Evolutionary conservation across 2,797 vertebrate species (phyloP).

Genomic region (Limosa lapponica): DNA sequence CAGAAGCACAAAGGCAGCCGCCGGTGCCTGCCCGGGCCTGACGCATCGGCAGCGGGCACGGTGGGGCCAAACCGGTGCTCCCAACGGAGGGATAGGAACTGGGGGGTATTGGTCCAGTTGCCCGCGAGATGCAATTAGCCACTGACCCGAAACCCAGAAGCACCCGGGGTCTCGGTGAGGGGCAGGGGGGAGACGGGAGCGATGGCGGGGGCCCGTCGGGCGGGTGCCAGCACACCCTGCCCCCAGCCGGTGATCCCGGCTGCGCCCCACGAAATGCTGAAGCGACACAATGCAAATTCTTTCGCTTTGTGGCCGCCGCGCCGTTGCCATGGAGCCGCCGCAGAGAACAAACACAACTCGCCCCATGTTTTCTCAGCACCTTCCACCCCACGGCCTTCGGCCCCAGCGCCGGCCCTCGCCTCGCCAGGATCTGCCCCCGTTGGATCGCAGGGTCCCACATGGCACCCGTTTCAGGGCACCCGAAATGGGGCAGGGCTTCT

Average conservation of each 20-base stretch:
- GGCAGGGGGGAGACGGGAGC: fast-evolving
- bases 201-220: not conserved
- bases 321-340: slow-evolving; percentile 66
- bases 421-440: not conserved
- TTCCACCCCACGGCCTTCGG: slow-evolving; percentile 35
- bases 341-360: slow-evolving; percentile 67
- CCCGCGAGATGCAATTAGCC: fast-evolving
- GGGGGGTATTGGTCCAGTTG: not conserved
- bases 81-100: not conserved
- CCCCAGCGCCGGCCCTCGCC: not conserved
- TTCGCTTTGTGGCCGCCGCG: slow-evolving; percentile 46
- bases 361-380: slow-evolving; percentile 58
- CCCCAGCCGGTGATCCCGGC: slow-evolving; percentile 34
- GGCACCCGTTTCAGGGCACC: not conserved
- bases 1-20: not conserved
- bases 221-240: slow-evolving; percentile 20
- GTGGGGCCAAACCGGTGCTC: fast-evolving
- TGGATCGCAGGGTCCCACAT: fast-evolving
- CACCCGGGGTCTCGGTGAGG: not conserved
- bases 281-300: slow-evolving; percentile 71
- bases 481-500: fast-evolving
- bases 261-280: slow-evolving; percentile 59
- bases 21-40: not conserved
- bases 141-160: not conserved
- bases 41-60: fast-evolving